Evolutionary conservation across 2,797 vertebrate genomes (phyloP).

Genomic region (Prunella strophiata): DNA sequence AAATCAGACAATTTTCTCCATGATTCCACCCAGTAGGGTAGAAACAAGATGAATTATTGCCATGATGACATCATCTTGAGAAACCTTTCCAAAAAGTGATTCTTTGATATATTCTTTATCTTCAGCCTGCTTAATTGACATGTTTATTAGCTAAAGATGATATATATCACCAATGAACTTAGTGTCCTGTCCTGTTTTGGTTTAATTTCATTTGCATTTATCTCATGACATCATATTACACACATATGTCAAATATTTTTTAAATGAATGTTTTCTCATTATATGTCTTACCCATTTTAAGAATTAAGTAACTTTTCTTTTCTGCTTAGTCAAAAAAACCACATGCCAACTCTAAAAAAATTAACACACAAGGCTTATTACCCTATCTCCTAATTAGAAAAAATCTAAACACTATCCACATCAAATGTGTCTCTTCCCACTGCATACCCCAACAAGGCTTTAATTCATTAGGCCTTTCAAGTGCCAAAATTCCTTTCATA

Average conservation of each 20-base stretch:
- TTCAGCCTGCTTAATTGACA: not conserved
- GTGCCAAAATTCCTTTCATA: slow-evolving; percentile 1
- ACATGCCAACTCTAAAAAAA: not conserved
- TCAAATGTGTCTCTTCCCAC: not conserved
- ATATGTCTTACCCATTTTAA: not conserved
- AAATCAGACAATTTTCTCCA: not conserved
- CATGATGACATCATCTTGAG: not conserved
- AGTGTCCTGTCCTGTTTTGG: not conserved
- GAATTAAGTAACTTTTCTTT: not conserved
- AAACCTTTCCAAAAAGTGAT: not conserved
- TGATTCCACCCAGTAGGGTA: not conserved
- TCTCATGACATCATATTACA: not conserved
- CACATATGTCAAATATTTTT: not conserved
- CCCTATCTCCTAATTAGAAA: not conserved
- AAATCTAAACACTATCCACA: not conserved
- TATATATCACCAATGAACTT: slow-evolving; percentile 2
- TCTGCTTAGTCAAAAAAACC: not conserved
- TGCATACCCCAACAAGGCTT: not conserved
- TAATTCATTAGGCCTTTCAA: not conserved
- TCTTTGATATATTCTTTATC: not conserved
- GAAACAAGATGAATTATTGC: not conserved
- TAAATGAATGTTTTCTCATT: not conserved
- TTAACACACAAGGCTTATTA: not conserved
- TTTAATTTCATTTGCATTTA: slow-evolving; percentile 47
- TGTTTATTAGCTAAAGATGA: slow-evolving; percentile 7